Base-by-base conservation (phyloP, 2,113 vertebrate genomes). In the Bufo bufo region DNA sequence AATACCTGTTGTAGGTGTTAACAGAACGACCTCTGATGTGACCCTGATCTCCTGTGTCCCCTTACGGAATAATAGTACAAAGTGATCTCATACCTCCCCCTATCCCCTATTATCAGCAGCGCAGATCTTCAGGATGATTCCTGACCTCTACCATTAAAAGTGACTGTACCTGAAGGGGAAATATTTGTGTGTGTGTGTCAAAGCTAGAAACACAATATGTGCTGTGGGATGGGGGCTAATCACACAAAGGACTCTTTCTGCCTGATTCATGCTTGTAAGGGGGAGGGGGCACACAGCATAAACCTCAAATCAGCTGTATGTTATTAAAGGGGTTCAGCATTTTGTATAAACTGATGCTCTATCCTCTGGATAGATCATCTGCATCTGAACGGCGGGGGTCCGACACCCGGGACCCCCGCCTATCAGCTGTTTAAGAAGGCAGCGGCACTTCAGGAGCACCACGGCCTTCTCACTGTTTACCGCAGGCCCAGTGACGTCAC, bases 41-140 rank as follows among this genome's bases (percentile, higher is more conserved):
- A 80, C 77, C 77, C 56, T 33, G n/a, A 80, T 58, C 77, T 80
- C n/a, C 77, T 33, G 77, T 54, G 33, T 79, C 77, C 49, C 77
- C 77, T 45, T 45, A 43, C 33, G 58, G 23, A 54, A 58, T 56
- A 79, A 20, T 23, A 54, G 77, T n/a, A 78, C 77, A 78, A 58
- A 33, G 77, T 23, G 10, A 79, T 79, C 20, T n/a, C 77, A 52
- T 16, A 11, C 77, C 56, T 79, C 54, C 77, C 23, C 49, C 77
- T 33, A 13, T 8, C n/a, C 49, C n/a, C 4, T 16, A 56, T 80
- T 80, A 80, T 58, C 77, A 80, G 56, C 23, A 56, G 56, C 12
- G 3, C 54, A 43, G 6, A 80, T 80, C 52, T 80, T 59, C 77
- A 58, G 14, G 56, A 58, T 54, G n/a, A 10, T 13, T 58, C 49